Evolutionary conservation across 2,113 vertebrate genomes (phyloP), one percentile per base, ranked within the genome.

Genomic region (Nannospalax galili): DNA sequence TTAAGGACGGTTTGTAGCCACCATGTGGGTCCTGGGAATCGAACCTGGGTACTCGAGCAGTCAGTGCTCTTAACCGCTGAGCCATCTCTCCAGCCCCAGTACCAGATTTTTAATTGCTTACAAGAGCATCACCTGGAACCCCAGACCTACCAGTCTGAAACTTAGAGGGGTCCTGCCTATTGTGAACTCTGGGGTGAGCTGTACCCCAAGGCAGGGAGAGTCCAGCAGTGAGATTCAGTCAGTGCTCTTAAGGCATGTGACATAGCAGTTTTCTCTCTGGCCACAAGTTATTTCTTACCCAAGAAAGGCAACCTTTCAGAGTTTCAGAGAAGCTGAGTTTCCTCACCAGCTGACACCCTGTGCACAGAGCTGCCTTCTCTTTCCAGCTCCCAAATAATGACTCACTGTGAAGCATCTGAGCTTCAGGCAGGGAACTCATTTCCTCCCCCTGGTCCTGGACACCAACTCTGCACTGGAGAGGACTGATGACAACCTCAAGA

Each of bases 311-410:
- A 90, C 24, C 26, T 22, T 65, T 72, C 15, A 67, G 72, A 20
- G 81, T 73, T 74, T 30, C 60, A 73, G 72, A 80, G 60, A 69
- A 81, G 48, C 19, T 70, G 60, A 58, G 2, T 37, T 93, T 82
- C 82, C 70, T 60, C 72, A 81, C 28, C 24, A 74, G 10, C 19
- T 37, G n/a, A 73, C 82, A 70, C 11, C 62, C 26, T 60, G 40
- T 37, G n/a, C n/a, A 28, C 58, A 87, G 69, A 92, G 58, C 40
- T 35, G 81, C 24, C 15, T 91, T 75, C 88, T 87, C 37, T 67
- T 70, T 91, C 82, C 74, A 84, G 92, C n/a, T 97, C 82, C 62
- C 12, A 85, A 84, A 70, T 48, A 84, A 84, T 80, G 90, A 94
- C 80, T 97, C 96, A 93, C 9, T 37, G 92, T 70, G 26, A 73